Evolutionary conservation across 1,140 invertebrate species (phyloP), one percentile per base, ranked within the genome.

Genomic region (Oryctes rhinoceros): DNA sequence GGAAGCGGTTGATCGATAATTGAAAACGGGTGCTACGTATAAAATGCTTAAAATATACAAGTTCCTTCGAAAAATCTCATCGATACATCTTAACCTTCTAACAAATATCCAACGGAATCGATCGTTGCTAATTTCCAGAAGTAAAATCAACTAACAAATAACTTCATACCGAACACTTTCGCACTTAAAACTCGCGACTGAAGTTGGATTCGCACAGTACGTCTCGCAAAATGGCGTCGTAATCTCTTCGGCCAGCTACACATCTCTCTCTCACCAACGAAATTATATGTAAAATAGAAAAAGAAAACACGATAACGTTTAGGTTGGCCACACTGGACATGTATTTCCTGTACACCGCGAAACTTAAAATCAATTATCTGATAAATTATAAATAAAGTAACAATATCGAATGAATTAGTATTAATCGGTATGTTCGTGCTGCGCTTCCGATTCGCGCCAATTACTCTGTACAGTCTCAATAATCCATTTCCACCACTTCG

Each of bases 381-480:
- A 59, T 24, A 75, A 75, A 75, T 53, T 48, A 77, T 24, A 20
- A 71, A 71, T 81, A 48, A 81, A 39, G 39, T 78, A 80, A 35
- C 39, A 44, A 44, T 44, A 77, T 77, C 24, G 78, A 37, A 81
- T 71, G 11, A 49, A 65, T 20, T 85, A 84, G 65, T 71, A 75
- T 76, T 87, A 92, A 81, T 92, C 90, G 18, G 84, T 86, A 87
- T 97, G 95, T 86, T 97, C 94, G 39, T 94, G 95, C 85, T 98
- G 95, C 44, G 94, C 95, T 83, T 96, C 95, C 10, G 95, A 95
- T 88, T 97, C 96, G 78, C 94, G 90, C 96, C 97, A 98, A 78
- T 95, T 96, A 83, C 94, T 95, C 85, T 95, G 92, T 18, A 97
- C 90, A 84, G 93, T 92, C 86, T 97, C 96, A 0, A 97, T 92